Evolutionary conservation across 2,113 vertebrate genomes (phyloP).

Genomic region (Tragelaphus scriptus): DNA sequence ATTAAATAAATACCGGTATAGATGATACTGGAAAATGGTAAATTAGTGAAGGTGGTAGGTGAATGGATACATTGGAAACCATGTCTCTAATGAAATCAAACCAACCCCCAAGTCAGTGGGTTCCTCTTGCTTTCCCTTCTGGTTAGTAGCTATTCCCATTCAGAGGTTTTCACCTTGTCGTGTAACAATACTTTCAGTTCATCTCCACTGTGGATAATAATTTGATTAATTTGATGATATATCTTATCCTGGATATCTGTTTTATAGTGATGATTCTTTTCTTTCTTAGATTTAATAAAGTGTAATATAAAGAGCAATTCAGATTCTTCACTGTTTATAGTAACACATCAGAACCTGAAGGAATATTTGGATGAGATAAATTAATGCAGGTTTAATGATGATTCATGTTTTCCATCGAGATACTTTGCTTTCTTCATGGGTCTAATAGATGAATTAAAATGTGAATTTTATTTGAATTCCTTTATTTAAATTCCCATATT

Average conservation of each 20-base stretch:
- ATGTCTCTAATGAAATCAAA: not conserved
- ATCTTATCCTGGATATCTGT: not conserved
- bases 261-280: not conserved
- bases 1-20: not conserved
- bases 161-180: not conserved
- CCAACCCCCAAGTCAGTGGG: fast-evolving
- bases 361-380: not conserved
- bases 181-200: not conserved
- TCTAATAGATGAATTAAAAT: slow-evolving; percentile 43
- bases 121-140: not conserved
- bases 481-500: slow-evolving; percentile 46
- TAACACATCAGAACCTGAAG: not conserved
- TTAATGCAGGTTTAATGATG: slow-evolving; percentile 36
- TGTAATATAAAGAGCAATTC: not conserved
- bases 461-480: slow-evolving; percentile 28
- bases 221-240: not conserved
- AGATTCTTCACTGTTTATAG: not conserved
- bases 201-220: not conserved
- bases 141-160: not conserved
- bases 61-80: not conserved
- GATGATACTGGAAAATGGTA: not conserved
- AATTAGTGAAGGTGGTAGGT: not conserved
- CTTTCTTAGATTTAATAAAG: not conserved
- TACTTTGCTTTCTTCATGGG: slow-evolving; percentile 10
- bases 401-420: slow-evolving; percentile 22